A percentile compares a stretch with the other conserved stretches of the same genome.
These are phyloP conservation scores for Mionectes macconnelli DNA, from an alignment of 2,113 vertebrate genomes.

Conservation along the genomic window DNA sequence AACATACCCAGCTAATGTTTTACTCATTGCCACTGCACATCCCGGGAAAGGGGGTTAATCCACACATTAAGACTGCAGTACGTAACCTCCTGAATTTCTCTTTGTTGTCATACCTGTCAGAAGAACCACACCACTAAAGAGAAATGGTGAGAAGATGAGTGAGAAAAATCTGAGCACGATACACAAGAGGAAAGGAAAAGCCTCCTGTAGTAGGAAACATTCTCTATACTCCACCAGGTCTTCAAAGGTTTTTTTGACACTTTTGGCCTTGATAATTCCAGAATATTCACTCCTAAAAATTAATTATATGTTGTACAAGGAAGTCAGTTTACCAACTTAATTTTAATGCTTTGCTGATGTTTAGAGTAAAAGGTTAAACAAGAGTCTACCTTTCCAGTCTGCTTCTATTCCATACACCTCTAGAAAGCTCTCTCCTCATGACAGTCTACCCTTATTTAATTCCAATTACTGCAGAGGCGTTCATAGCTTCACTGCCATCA, in stretches of 20 bases:
- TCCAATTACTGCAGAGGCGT: background rate
- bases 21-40: background rate
- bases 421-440: background rate
- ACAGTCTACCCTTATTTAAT: background rate
- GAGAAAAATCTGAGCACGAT: background rate
- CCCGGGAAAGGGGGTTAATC: background rate
- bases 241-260: background rate
- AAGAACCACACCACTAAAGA: background rate
- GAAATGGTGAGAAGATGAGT: background rate
- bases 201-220: background rate
- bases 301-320: background rate
- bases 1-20: background rate
- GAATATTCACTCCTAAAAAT: background rate
- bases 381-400: background rate
- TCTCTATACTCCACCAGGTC: rapidly evolving
- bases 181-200: background rate
- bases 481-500: background rate
- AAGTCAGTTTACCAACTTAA: background rate
- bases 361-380: background rate
- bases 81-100: background rate
- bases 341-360: background rate
- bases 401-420: background rate
- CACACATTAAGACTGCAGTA: background rate
- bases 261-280: background rate
- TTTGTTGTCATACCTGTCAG: background rate